Base-by-base conservation (phyloP, 2,797 vertebrate genomes). In the Vultur gryphus region DNA sequence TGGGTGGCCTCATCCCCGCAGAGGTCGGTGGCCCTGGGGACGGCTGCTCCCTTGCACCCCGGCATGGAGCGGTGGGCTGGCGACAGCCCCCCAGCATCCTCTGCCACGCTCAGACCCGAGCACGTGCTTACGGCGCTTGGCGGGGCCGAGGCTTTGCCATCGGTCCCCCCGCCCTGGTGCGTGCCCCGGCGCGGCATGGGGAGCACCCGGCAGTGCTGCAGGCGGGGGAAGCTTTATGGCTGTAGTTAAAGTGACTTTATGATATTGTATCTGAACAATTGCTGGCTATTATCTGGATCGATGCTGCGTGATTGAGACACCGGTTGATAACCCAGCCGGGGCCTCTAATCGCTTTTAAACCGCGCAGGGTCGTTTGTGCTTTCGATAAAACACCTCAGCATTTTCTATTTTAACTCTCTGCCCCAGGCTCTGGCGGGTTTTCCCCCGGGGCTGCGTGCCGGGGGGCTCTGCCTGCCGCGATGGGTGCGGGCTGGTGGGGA, bases 211-310 rank as follows among this genome's bases (percentile, higher is more conserved):
- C 70, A 5, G 93, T 52, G 93, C 95, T 14, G 86, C 95, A 75
- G 94, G 90, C 57, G 13, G 93, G 95, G 93, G 94, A 84, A 90
- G 95, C 90, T 96, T 96, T 92, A 95, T 89, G 93, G 92, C 96
- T 91, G 89, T 92, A 49, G 90, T 97, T 97, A 96, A 91, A 91
- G 94, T 12, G 91, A 95, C 93, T 97, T 94, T 95, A 96, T 96
- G 94, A 95, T 96, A 92, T 96, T 91, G 95, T 95, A 93, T 73
- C 94, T 94, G 94, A 95, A 93, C 96, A 96, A 97, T 94, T 97
- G 93, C 96, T 4, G 54, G 95, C 96, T 96, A 94, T 96, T 96
- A 96, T 87, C 96, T 62, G 93, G 96, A 96, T 97, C 95, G 91
- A 96, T 97, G 96, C 92, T 0, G 93, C 31, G 31, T 29, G 95